phyloP scores from a whole-genome alignment of 2,797 vertebrate species.

The Coluber constrictor region DNA sequence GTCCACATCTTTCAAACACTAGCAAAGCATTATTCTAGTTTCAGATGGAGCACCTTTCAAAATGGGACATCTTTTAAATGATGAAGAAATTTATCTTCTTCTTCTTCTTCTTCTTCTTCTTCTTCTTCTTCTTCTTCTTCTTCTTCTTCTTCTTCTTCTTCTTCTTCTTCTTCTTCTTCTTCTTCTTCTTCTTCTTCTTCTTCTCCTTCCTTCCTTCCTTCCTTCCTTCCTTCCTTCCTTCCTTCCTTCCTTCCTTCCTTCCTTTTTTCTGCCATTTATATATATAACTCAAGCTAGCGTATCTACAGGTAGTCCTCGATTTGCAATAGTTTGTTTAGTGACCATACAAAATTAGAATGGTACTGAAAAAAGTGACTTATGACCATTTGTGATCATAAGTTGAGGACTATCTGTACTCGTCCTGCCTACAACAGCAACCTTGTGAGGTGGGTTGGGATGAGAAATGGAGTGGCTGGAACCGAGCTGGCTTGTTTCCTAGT shows the following conservation, averaged over 20 bases:
- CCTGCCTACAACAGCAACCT: not conserved
- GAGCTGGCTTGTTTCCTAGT: not conserved
- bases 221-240: accelerated
- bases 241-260: too few relatives aligned
- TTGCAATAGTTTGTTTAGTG: too few relatives aligned
- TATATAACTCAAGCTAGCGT: not conserved
- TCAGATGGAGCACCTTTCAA: slow-evolving; percentile 23
- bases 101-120: too few relatives aligned
- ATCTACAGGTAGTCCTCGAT: not conserved
- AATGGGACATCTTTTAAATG: slow-evolving; percentile 9
- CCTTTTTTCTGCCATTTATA: too few relatives aligned
- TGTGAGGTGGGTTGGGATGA: not conserved
- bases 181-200: too few relatives aligned
- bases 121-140: too few relatives aligned
- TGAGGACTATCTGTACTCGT: not conserved
- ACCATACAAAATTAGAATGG: too few relatives aligned
- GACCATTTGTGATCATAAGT: not conserved
- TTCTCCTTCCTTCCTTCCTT: accelerated
- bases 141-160: too few relatives aligned
- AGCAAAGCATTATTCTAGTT: not conserved
- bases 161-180: too few relatives aligned
- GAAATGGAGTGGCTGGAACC: not conserved
- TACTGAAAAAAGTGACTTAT: too few relatives aligned
- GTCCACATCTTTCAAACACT: not conserved
- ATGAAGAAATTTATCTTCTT: slow-evolving; percentile 22